A percentile compares a stretch with the other conserved stretches of the same genome.
These are phyloP conservation scores for Oceanodroma tethys DNA, from an alignment of 2,113 vertebrate species.

Conservation along the genomic window DNA sequence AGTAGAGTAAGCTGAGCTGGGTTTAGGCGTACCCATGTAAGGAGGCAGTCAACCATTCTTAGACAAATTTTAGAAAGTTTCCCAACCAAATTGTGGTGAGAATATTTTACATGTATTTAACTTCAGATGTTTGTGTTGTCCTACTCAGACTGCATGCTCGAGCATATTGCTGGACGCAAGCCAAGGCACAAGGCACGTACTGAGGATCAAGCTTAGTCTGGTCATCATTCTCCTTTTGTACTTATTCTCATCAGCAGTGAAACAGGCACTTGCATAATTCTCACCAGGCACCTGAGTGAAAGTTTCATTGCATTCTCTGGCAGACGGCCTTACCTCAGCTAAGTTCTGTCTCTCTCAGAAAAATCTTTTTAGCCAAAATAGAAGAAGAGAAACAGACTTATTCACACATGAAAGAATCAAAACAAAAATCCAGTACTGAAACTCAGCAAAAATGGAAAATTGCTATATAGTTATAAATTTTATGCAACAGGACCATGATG, in stretches of 20 bases:
- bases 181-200: not conserved
- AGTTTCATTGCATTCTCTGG: rapidly evolving
- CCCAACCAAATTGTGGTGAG: not conserved
- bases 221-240: not conserved
- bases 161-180: not conserved
- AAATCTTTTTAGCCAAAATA: not conserved
- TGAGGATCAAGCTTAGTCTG: not conserved
- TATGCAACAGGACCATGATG: not conserved
- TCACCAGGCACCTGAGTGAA: not conserved
- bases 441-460: not conserved
- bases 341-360: not conserved
- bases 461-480: not conserved
- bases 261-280: not conserved
- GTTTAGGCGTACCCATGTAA: rapidly evolving
- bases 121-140: not conserved
- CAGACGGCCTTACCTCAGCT: not conserved
- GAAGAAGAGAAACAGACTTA: not conserved
- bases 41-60: not conserved
- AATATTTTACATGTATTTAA: not conserved
- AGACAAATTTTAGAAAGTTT: not conserved
- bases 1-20: not conserved
- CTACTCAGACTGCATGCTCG: not conserved
- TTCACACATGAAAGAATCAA: not conserved
- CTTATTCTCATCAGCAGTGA: not conserved
- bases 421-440: not conserved